phyloP scores from a whole-genome alignment of 2,113 vertebrate genomes.

The Ia io region DNA sequence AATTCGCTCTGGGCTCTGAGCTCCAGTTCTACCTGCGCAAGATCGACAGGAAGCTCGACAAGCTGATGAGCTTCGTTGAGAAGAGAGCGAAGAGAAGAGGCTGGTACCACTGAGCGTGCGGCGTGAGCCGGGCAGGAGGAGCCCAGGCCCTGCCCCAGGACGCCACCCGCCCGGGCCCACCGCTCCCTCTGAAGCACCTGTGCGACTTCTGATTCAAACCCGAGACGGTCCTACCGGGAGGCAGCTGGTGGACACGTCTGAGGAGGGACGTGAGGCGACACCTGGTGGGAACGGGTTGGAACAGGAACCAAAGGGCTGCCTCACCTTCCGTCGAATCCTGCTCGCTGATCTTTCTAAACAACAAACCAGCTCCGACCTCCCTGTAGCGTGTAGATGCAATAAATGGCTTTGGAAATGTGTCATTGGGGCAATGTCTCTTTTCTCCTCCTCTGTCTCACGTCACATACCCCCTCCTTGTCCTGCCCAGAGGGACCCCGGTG shows the following conservation, averaged over 20 bases:
- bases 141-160: not conserved
- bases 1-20: not conserved
- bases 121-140: fast-evolving
- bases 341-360: not conserved
- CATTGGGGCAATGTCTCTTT: not conserved
- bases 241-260: not conserved
- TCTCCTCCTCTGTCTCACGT: not conserved
- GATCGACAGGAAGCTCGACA: fast-evolving
- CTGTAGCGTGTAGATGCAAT: conserved; percentile 39
- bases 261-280: not conserved
- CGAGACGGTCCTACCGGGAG: fast-evolving
- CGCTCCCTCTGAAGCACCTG: not conserved
- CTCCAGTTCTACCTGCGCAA: fast-evolving
- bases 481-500: not conserved
- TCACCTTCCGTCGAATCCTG: not conserved
- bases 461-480: not conserved
- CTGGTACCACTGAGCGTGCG: fast-evolving
- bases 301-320: not conserved
- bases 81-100: not conserved
- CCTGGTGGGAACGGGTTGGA: fast-evolving
- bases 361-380: not conserved
- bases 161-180: fast-evolving
- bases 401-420: conserved; percentile 32
- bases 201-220: not conserved
- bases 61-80: fast-evolving